Conservation (phyloP, 2,113 vertebrate species). For the Anguilla japonica region DNA sequence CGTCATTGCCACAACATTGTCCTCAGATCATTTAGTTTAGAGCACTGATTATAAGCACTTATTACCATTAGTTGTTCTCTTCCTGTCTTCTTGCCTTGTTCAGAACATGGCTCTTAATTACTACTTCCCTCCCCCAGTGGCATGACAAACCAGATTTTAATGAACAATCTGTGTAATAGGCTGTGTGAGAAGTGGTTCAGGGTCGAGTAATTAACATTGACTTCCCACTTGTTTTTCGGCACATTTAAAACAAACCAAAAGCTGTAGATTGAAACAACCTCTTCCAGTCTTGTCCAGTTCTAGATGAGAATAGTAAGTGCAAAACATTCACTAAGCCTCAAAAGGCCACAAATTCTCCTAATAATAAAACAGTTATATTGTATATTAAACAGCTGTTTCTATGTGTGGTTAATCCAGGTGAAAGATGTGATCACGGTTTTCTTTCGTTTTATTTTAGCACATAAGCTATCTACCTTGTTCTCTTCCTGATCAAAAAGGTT, state of each 20-base stretch:
- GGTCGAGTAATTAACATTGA: background rate
- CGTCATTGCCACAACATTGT: conserved; percentile 64
- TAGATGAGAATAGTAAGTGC: background rate
- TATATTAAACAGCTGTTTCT: background rate
- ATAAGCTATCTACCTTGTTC: background rate
- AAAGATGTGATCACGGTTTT: background rate
- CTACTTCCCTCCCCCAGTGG: background rate
- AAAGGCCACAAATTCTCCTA: background rate
- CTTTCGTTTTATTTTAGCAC: background rate
- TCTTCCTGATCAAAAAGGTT: background rate
- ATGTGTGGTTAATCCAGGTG: background rate
- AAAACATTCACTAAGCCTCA: background rate
- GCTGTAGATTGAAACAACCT: background rate
- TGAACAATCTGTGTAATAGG: conserved; percentile 6
- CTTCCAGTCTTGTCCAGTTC: background rate
- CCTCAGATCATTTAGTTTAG: conserved; percentile 65
- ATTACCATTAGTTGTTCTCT: background rate
- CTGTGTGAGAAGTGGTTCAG: background rate
- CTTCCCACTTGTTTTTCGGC: background rate
- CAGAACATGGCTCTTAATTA: background rate
- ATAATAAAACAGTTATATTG: background rate
- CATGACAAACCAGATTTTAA: conserved; percentile 10
- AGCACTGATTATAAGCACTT: conserved; percentile 6
- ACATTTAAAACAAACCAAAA: background rate
- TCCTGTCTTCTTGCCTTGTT: background rate